Evolutionary conservation across 1,140 invertebrate species (phyloP), one percentile per base, ranked within the genome.

Genomic region (Calliopsis andreniformis): DNA sequence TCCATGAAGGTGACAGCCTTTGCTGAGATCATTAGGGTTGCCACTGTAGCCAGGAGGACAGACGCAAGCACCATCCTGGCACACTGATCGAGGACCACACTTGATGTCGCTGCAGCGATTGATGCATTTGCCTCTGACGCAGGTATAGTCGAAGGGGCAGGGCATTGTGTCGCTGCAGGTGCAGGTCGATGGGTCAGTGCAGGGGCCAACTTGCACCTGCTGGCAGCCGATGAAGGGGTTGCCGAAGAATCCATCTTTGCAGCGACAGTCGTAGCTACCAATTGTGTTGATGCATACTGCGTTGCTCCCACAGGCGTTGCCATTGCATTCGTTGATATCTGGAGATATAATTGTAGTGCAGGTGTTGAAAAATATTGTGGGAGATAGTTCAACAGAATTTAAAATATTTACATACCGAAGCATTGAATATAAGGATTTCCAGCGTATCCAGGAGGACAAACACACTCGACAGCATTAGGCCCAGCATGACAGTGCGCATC

Each of bases 341-440:
- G 76, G 32, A 84, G 20, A 55, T 10, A 49, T n/a, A n/a, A n/a
- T n/a, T n/a, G n/a, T n/a, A n/a, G n/a, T n/a, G n/a, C n/a, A n/a
- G n/a, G n/a, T n/a, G n/a, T n/a, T n/a, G n/a, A n/a, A n/a, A n/a
- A n/a, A n/a, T n/a, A n/a, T n/a, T n/a, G n/a, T n/a, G n/a, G n/a
- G n/a, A n/a, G n/a, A n/a, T n/a, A n/a, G n/a, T n/a, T n/a, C n/a
- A n/a, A n/a, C n/a, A n/a, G n/a, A n/a, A n/a, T n/a, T n/a, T n/a
- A n/a, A n/a, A n/a, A n/a, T n/a, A n/a, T n/a, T n/a, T 39, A 75
- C 63, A 7, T 49, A 93, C 93, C 97, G 86, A 94, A 94, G 89
- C 97, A 98, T 72, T 95, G 93, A 58, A 98, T 94, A 85, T 97
- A 98, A 1, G 97, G 96, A 93, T 98, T 98, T 76, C 97, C 97